Conservation (phyloP, 2,797 vertebrate species). For the Lithobates sylvaticus region DNA sequence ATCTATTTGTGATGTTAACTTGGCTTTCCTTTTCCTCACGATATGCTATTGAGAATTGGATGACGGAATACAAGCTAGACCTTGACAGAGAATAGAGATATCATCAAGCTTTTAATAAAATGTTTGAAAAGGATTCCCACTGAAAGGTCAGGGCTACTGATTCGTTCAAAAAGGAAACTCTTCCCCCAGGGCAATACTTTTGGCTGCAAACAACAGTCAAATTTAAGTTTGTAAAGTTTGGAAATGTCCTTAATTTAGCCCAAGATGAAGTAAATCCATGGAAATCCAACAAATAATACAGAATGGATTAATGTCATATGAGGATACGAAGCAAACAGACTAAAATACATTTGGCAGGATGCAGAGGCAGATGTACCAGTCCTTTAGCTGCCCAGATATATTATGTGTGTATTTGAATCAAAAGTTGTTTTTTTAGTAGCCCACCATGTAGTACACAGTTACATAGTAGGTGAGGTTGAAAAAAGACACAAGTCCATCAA, state of each 20-base stretch:
- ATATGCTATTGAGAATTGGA: not conserved
- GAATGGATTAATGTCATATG: slow-evolving; percentile 29
- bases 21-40: too few relatives aligned
- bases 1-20: too few relatives aligned
- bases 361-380: not conserved
- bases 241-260: slow-evolving; percentile 23
- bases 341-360: slow-evolving; percentile 35
- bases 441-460: too few relatives aligned
- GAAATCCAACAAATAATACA: slow-evolving; percentile 23
- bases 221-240: slow-evolving; percentile 12
- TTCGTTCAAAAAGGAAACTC: slow-evolving; percentile 12
- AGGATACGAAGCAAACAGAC: slow-evolving; percentile 40
- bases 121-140: slow-evolving; percentile 42
- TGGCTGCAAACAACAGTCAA: slow-evolving; percentile 6
- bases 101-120: not conserved
- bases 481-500: too few relatives aligned
- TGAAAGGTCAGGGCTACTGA: slow-evolving; percentile 38
- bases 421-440: too few relatives aligned
- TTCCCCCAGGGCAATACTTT: not conserved
- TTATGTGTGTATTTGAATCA: not conserved
- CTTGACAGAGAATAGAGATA: slow-evolving; percentile 4
- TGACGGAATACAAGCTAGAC: not conserved
- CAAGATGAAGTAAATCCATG: slow-evolving; percentile 29
- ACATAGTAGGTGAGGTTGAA: too few relatives aligned
- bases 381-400: not conserved